Percentiles rank a stretch among this genome's conserved stretches.
phyloP scores from a whole-genome alignment of 2,888 invertebrate genomes.

The Carcina quercana region DNA sequence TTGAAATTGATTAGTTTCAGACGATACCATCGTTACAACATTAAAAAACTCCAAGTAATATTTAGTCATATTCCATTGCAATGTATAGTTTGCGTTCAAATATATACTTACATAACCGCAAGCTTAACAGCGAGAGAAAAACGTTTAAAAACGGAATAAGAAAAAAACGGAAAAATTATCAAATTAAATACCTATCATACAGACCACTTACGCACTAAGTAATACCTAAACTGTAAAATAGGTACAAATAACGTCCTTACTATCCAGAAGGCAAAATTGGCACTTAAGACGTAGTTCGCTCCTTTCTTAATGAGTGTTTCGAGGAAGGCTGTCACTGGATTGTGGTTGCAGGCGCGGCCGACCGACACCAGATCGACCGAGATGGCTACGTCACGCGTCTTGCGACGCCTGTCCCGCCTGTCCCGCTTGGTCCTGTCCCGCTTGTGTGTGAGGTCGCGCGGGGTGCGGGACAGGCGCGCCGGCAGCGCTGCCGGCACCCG shows the following conservation, averaged over 20 bases:
- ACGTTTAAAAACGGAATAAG: conserved; percentile 20
- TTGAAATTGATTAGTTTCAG: conserved; percentile 28
- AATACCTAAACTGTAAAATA: conserved; percentile 68
- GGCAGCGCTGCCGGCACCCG: conserved; percentile 34
- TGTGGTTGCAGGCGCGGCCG: conserved; percentile 1
- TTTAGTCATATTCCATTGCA: conserved; percentile 10
- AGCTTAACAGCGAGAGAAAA: conserved; percentile 36
- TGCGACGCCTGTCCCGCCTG: not conserved
- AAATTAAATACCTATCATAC: conserved; percentile 54
- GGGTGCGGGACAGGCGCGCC: conserved; percentile 17
- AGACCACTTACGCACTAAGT: conserved; percentile 66
- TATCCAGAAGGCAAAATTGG: conserved; percentile 75
- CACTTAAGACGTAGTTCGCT: conserved; percentile 67
- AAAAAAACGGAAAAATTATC: conserved; percentile 38
- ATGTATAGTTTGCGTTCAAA: conserved; percentile 3
- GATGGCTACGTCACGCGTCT: conserved; percentile 2
- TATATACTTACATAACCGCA: conserved; percentile 32
- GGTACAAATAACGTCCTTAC: conserved; percentile 72
- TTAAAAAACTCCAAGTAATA: conserved; percentile 1
- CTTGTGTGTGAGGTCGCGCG: conserved; percentile 9
- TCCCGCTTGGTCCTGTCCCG: conserved; percentile 11
- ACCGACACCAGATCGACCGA: no score
- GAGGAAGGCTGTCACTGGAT: conserved; percentile 28
- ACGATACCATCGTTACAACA: conserved; percentile 3
- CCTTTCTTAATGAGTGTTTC: conserved; percentile 44